Base-by-base conservation (phyloP, 1,140 invertebrate genomes). In the Saxidomus purpurata region DNA sequence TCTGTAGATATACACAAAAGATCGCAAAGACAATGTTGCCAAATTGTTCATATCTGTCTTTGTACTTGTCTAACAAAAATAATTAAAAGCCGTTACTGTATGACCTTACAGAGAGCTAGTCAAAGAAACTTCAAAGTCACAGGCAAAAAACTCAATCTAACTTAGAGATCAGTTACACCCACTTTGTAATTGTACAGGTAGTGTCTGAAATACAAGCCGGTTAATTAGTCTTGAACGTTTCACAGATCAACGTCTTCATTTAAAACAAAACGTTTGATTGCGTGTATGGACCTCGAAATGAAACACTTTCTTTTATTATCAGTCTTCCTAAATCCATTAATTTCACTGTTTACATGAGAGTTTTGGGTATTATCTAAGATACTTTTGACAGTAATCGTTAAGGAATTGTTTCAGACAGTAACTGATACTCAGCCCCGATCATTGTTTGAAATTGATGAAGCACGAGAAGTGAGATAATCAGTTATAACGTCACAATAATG, bases 391-490 rank as follows among this genome's bases (percentile, higher is more conserved):
- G 63, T 67, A n/a, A 9, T 67, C 31, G 28, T 67, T 67, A 8
- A 67, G n/a, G 63, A 67, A 67, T 67, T 31, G 63, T 67, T 67
- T 34, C 63, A 67, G 4, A 31, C n/a, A 67, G 63, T 67, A 67
- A 67, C 13, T n/a, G 63, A 67, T 67, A 67, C 31, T 28, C 19
- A 67, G 34, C 63, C 13, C 25, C 13, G 31, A 9, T 13, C 31
- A 67, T 67, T 67, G 63, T 67, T 31, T 34, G n/a, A 31, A 67
- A 31, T 31, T 67, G 6, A 67, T 67, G 34, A 67, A 67, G 63
- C 63, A 31, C 4, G 31, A 67, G 63, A 67, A 67, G 34, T 67
- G 63, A 67, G 63, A 19, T 67, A 67, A 67, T 67, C 63, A 28
- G 13, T 36, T 36, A 31, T 22, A 67, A 31, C 34, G 63, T 67